Conservation (phyloP, 2,797 vertebrate genomes). For the Carcharodon carcharias region DNA sequence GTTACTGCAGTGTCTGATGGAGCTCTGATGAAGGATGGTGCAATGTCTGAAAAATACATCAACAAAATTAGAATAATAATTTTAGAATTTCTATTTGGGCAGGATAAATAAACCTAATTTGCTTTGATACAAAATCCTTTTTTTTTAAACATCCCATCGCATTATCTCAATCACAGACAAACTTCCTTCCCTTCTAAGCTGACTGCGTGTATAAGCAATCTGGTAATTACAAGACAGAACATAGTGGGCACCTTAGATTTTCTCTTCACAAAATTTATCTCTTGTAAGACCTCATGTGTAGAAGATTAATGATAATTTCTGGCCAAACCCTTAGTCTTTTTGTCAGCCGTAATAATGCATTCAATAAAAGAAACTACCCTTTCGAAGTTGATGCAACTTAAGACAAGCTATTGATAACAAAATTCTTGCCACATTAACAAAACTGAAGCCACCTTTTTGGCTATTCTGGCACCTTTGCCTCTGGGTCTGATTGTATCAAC, state of each 20-base stretch:
- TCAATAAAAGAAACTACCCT: background rate
- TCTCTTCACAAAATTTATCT: background rate
- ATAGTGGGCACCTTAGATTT: background rate
- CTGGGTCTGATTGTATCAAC: too few species aligned
- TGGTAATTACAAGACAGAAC: background rate
- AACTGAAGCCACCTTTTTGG: background rate
- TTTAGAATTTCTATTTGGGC: background rate
- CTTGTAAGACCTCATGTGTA: background rate
- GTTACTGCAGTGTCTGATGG: conserved; percentile 76
- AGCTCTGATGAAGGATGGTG: conserved; percentile 64
- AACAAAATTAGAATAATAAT: background rate
- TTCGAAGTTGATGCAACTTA: background rate
- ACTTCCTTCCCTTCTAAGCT: background rate
- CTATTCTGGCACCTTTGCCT: background rate
- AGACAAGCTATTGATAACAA: background rate
- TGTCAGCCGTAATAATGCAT: background rate
- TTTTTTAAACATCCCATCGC: background rate
- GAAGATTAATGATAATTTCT: background rate
- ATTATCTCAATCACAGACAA: background rate
- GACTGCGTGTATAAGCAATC: background rate
- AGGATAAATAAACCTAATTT: background rate
- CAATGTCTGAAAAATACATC: conserved; percentile 60
- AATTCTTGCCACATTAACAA: background rate
- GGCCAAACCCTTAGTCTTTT: background rate
- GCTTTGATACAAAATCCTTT: background rate